Conservation (phyloP, 2,113 vertebrate species). For the Tyto alba region DNA sequence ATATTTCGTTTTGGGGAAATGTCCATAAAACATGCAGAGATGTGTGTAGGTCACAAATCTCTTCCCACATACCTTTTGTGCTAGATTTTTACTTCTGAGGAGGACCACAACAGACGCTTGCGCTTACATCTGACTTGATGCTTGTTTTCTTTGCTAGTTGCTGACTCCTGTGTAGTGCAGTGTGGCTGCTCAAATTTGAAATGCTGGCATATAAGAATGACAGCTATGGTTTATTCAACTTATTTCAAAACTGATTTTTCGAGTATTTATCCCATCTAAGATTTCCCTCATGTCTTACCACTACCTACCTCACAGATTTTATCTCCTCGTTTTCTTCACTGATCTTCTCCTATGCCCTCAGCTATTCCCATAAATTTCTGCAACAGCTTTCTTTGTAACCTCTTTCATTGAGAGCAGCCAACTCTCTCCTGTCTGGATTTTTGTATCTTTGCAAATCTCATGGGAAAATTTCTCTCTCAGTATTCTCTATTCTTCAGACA, state of each 20-base stretch:
- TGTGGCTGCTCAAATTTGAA: not conserved
- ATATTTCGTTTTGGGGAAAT: not conserved
- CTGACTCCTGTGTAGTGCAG: not conserved
- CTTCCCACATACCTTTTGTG: not conserved
- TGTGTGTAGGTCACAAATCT: not conserved
- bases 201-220: not conserved
- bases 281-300: not conserved
- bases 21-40: not conserved
- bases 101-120: not conserved
- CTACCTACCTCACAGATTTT: constrained; percentile 4
- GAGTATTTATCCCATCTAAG: not conserved
- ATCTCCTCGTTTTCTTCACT: not conserved
- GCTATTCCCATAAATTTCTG: not conserved
- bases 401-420: not conserved
- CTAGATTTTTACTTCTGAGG: not conserved
- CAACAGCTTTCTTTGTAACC: not conserved
- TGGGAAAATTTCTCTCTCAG: not conserved
- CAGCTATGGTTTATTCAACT: not conserved
- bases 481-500: not conserved
- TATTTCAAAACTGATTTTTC: not conserved
- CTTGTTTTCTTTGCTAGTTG: not conserved
- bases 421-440: not conserved
- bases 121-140: not conserved
- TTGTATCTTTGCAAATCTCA: not conserved
- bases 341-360: not conserved